These are phyloP conservation scores for Prietella phreatophila DNA, from an alignment of 2,113 vertebrate genomes.

Conservation along the genomic window DNA sequence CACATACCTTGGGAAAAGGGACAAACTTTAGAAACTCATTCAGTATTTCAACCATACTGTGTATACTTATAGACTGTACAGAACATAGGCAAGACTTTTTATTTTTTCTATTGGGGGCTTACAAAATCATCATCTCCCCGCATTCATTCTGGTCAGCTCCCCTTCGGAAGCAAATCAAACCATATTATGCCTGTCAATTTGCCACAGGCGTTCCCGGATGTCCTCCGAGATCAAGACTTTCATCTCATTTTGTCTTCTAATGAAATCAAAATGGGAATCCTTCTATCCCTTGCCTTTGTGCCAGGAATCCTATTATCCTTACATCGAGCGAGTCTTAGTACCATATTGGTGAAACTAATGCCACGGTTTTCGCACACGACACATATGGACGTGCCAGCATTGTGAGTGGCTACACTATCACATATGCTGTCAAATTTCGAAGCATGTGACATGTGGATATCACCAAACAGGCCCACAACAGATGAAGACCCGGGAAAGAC, in stretches of 20 bases:
- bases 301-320: slow-evolving; percentile 75
- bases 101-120: slow-evolving; percentile 36
- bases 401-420: slow-evolving; percentile 65
- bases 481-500: slow-evolving; percentile 59
- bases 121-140: slow-evolving; percentile 61
- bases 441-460: slow-evolving; percentile 66
- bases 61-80: background rate
- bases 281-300: slow-evolving; percentile 71
- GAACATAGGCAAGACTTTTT: background rate
- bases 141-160: slow-evolving; percentile 65
- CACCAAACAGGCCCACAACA: slow-evolving; percentile 61
- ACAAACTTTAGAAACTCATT: background rate
- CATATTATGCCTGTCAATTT: slow-evolving; percentile 80
- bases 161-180: slow-evolving; percentile 72
- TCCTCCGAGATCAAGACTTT: slow-evolving; percentile 90
- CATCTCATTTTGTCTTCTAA: slow-evolving; percentile 90
- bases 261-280: slow-evolving; percentile 82
- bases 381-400: slow-evolving; percentile 75
- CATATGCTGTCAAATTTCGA: slow-evolving; percentile 66
- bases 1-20: background rate
- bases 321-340: slow-evolving; percentile 72
- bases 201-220: slow-evolving; percentile 83
- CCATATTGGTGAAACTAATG: slow-evolving; percentile 73
- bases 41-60: background rate
- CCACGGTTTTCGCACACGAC: slow-evolving; percentile 60